Evolutionary conservation across 2,113 vertebrate species (phyloP), one percentile per base, ranked within the genome.

Genomic region (Trichomycterus rosablanca): DNA sequence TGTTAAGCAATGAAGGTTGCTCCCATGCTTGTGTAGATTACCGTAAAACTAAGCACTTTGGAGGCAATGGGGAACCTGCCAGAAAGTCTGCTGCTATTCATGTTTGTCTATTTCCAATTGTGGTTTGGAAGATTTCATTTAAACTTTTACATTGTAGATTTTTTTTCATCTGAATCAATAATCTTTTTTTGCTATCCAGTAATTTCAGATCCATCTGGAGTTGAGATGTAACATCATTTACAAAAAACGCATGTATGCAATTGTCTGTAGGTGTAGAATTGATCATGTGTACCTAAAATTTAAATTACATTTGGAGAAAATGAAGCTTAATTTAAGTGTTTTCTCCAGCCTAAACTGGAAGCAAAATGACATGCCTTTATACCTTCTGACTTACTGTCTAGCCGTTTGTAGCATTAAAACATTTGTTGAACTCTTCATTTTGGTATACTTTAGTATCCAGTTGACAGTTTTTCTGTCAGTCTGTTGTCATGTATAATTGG

Each of bases 21-120:
- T 83, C 81, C 88, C 85, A n/a, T n/a, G n/a, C 77, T 87, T 88
- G 71, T 75, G 78, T 61, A 53, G 63, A 69, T 77, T 78, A 91
- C 81, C 90, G 82, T 90, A 83, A 81, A 85, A 92, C 84, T 89
- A 89, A 98, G 93, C 95, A 98, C 95, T 97, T 98, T 95, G 88
- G 88, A 87, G 90, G 90, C 89, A 88, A 83, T 87, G 87, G 84
- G 78, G 81, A 56, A 81, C 81, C 80, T 88, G 85, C 89, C 90
- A 77, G 86, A 51, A 64, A 35, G 83, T 83, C 73, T 93, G 93
- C 93, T 95, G 93, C 93, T 97, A 96, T 94, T 86, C 70, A 78
- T 84, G 83, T 86, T 85, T 78, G 70, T 86, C 51, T 75, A 71
- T 81, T 46, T 78, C 24, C 56, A 54, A 40, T 65, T 22, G 75